These are phyloP conservation scores for Agrenia bidenticulata DNA, from an alignment of 2,888 invertebrate genomes.

Conservation along the genomic window DNA sequence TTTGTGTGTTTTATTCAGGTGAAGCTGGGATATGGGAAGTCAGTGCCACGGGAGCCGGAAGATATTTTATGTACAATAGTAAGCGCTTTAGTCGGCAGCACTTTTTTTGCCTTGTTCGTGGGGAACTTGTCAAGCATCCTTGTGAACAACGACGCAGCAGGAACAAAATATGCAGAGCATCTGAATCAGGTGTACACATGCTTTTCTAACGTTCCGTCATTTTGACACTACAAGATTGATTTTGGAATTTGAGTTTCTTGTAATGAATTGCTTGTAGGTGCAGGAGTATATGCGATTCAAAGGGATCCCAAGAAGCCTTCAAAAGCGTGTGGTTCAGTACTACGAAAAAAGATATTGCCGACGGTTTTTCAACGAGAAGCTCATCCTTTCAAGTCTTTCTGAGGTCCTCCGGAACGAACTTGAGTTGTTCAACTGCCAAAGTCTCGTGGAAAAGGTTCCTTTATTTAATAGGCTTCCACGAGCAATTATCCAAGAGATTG, in stretches of 20 bases:
- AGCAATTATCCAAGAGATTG: conserved; percentile 60
- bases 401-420: conserved; percentile 38
- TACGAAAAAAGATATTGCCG: conserved; percentile 42
- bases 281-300: conserved; percentile 44
- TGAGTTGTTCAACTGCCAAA: conserved; percentile 60
- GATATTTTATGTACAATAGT: conserved; percentile 44
- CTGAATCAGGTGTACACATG: conserved; percentile 36
- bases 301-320: conserved; percentile 40
- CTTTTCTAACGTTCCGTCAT: too few species aligned
- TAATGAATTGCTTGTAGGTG: conserved; percentile 20
- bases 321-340: conserved; percentile 38
- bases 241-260: too few species aligned
- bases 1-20: too few species aligned
- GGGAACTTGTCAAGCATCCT: conserved; percentile 40
- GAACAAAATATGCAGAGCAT: conserved; percentile 41
- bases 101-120: conserved; percentile 42
- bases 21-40: conserved; percentile 41
- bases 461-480: conserved; percentile 61
- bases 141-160: conserved; percentile 35
- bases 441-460: conserved; percentile 61
- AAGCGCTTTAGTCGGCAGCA: conserved; percentile 34
- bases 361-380: conserved; percentile 41
- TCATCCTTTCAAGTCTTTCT: conserved; percentile 33
- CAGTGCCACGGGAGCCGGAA: conserved; percentile 36
- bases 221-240: too few species aligned